Evolutionary conservation across 1,140 invertebrate species (phyloP).

Genomic region (Hyles vespertilio): DNA sequence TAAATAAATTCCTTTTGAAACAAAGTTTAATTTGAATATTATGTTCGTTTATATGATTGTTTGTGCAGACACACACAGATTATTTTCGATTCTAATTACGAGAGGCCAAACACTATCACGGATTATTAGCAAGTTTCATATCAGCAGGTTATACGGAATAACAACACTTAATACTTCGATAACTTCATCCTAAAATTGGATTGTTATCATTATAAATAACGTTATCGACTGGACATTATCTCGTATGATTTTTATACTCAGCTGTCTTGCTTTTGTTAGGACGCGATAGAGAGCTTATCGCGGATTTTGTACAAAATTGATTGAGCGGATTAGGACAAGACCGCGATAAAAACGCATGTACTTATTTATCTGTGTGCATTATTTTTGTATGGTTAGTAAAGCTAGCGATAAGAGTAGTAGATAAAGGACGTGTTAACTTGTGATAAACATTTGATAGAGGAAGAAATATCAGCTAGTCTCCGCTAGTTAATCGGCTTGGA

Average conservation of each 20-base stretch:
- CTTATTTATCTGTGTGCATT: constrained; percentile 24
- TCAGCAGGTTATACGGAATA: constrained; percentile 32
- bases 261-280: constrained; percentile 29
- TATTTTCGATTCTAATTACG: constrained; percentile 31
- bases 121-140: constrained; percentile 30
- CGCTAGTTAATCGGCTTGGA: constrained; percentile 21
- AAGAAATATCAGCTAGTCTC: constrained; percentile 22
- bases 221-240: constrained; percentile 21
- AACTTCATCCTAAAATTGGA: constrained; percentile 24
- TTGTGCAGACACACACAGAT: neutral
- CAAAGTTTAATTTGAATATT: neutral
- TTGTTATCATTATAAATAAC: constrained; percentile 22
- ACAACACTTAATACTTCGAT: constrained; percentile 28
- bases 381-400: constrained; percentile 43
- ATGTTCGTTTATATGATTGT: neutral
- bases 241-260: constrained; percentile 25
- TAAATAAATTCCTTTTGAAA: neutral
- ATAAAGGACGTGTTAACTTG: constrained; percentile 25
- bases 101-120: constrained; percentile 26
- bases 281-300: constrained; percentile 33
- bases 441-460: constrained; percentile 21
- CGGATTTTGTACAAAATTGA: constrained; percentile 38
- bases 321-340: constrained; percentile 42
- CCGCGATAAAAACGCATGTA: constrained; percentile 24
- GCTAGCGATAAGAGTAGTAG: constrained; percentile 27